A percentile compares a stretch with the other conserved stretches of the same genome.
Evolutionary conservation across 2,113 vertebrate species (phyloP).

Genomic region (Phyllopteryx taeniolatus): DNA sequence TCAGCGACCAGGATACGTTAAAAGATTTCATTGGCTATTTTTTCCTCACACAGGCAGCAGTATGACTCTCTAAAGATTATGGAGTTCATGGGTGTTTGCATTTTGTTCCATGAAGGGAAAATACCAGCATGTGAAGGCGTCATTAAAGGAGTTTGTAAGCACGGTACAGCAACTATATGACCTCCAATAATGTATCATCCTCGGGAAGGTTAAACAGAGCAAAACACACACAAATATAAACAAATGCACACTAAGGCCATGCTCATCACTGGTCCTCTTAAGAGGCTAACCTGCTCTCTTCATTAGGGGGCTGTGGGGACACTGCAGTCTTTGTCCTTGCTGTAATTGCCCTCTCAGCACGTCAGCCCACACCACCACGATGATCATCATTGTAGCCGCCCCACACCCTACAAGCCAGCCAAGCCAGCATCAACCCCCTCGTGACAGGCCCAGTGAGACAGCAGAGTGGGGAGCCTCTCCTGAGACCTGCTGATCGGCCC

Average conservation of each 20-base stretch:
- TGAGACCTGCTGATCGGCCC: slow-evolving; percentile 73
- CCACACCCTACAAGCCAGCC: slow-evolving; percentile 44
- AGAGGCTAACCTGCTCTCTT: slow-evolving; percentile 71
- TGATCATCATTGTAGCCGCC: slow-evolving; percentile 53
- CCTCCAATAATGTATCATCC: slow-evolving; percentile 64
- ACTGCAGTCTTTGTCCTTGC: slow-evolving; percentile 76
- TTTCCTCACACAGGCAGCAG: slow-evolving; percentile 40
- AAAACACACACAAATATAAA: slow-evolving; percentile 45
- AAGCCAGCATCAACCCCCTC: slow-evolving; percentile 58
- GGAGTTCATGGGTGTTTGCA: slow-evolving; percentile 58
- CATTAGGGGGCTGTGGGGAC: slow-evolving; percentile 77
- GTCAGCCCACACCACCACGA: slow-evolving; percentile 59
- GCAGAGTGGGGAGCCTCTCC: slow-evolving; percentile 62
- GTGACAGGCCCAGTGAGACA: slow-evolving; percentile 67
- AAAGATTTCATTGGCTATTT: slow-evolving; percentile 54
- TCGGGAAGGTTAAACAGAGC: slow-evolving; percentile 67
- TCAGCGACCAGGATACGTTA: slow-evolving; percentile 47
- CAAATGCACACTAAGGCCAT: slow-evolving; percentile 49
- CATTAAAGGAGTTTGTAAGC: slow-evolving; percentile 52
- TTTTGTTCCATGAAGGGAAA: slow-evolving; percentile 48
- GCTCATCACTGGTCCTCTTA: slow-evolving; percentile 65
- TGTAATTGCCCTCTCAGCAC: slow-evolving; percentile 83
- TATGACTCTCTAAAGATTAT: slow-evolving; percentile 51
- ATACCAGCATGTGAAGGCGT: slow-evolving; percentile 47
- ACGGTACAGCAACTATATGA: slow-evolving; percentile 51